Percentiles rank a stretch among this genome's conserved stretches.
phyloP scores from a whole-genome alignment of 2,888 invertebrate species.

The Clepsis dumicolana region DNA sequence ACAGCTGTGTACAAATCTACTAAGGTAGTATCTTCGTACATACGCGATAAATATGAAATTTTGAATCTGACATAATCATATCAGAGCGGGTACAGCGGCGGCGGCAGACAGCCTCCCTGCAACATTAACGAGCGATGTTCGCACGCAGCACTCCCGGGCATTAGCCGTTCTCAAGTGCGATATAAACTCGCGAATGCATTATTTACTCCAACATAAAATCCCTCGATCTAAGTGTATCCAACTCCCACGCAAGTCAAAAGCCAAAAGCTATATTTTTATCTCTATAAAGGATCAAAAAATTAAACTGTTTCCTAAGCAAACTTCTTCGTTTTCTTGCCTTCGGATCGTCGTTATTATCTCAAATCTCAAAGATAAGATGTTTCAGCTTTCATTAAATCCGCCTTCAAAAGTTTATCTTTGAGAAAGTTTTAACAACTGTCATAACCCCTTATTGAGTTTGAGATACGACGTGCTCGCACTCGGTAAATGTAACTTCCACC shows the following conservation, averaged over 20 bases:
- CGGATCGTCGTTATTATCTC: slow-evolving; percentile 17
- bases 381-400: slow-evolving; percentile 31
- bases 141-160: not conserved
- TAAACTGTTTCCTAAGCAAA: not conserved
- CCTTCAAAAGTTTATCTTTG: slow-evolving; percentile 17
- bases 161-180: not conserved
- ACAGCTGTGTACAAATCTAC: not conserved
- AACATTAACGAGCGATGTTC: not conserved
- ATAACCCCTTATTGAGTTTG: slow-evolving; percentile 18
- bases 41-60: not conserved
- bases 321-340: not conserved
- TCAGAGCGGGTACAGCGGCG: not conserved
- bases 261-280: not conserved
- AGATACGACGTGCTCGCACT: slow-evolving; percentile 9
- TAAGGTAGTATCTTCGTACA: not conserved
- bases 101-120: not conserved
- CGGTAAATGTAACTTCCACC: not conserved
- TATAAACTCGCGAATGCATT: not conserved
- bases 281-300: slow-evolving; percentile 1
- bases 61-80: not conserved
- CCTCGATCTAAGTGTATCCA: not conserved
- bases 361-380: slow-evolving; percentile 21
- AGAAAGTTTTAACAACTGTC: slow-evolving; percentile 40
- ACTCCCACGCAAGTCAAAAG: not conserved
- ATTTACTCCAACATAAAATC: not conserved